Evolutionary conservation across 2,888 invertebrate species (phyloP).

Genomic region (Xanthia icteritia): DNA sequence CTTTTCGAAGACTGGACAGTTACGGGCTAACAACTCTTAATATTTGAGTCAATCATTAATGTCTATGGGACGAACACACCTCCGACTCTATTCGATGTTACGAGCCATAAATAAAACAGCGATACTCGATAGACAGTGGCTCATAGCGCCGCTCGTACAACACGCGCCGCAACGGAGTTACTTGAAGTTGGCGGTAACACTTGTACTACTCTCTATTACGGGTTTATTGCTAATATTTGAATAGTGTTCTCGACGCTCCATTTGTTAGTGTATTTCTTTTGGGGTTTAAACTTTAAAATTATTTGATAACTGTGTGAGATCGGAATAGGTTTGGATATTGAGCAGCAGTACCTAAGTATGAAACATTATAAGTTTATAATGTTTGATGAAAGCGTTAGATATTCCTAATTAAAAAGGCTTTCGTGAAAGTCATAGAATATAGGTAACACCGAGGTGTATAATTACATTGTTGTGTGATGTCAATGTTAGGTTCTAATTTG

Average conservation of each 20-base stretch:
- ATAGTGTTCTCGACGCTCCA: not conserved
- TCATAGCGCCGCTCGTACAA: conserved; percentile 51
- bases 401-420: not conserved
- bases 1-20: not conserved
- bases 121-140: conserved; percentile 37
- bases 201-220: conserved; percentile 10
- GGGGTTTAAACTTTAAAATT: not conserved
- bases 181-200: conserved; percentile 7
- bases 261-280: not conserved
- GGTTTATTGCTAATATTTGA: conserved; percentile 24
- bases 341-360: too few species aligned
- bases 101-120: conserved; percentile 46
- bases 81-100: conserved; percentile 11
- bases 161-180: conserved; percentile 10
- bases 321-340: not conserved
- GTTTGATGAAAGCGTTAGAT: not conserved
- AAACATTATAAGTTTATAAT: not conserved
- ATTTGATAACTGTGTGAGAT: not conserved
- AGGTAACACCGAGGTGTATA: not conserved
- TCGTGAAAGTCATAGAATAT: not conserved
- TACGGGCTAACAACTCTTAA: conserved; percentile 1
- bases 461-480: not conserved
- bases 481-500: not conserved
- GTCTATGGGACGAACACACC: conserved; percentile 23
- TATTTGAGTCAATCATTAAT: conserved; percentile 24